Evolutionary conservation across 2,888 invertebrate species (phyloP).

Genomic region (Bombylius discolor): DNA sequence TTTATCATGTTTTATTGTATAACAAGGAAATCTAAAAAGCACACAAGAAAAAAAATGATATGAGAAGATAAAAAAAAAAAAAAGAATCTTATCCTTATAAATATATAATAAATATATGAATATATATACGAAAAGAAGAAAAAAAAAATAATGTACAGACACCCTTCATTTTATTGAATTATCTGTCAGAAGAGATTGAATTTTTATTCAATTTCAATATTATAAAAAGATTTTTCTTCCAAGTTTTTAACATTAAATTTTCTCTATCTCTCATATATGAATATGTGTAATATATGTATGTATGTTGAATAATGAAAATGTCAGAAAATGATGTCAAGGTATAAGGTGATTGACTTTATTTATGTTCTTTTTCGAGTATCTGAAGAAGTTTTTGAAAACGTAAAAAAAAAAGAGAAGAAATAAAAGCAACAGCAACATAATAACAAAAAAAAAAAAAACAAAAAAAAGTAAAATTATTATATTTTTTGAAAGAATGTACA

Average conservation of each 20-base stretch:
- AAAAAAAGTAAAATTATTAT: no score
- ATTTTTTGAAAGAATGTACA: no score
- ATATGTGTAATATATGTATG: no score
- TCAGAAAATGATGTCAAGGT: background rate
- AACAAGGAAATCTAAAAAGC: no score
- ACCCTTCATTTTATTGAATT: slow-evolving; percentile 21
- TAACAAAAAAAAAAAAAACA: no score
- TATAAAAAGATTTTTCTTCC: slow-evolving; percentile 5
- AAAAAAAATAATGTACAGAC: background rate
- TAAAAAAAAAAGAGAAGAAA: no score
- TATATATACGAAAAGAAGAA: background rate
- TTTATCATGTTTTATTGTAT: no score
- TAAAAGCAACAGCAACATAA: no score
- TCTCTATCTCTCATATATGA: no score
- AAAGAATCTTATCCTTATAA: background rate
- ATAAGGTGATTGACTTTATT: background rate
- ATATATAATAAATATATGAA: background rate
- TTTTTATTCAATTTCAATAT: slow-evolving; percentile 31
- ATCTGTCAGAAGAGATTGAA: slow-evolving; percentile 34
- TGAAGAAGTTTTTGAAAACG: no score
- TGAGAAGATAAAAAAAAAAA: background rate
- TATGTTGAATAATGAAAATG: background rate
- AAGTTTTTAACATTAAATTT: background rate
- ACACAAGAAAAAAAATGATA: no score
- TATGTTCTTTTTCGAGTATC: no score